Evolutionary conservation across 1,140 invertebrate genomes (phyloP).

Genomic region (Pteromalus puparum): DNA sequence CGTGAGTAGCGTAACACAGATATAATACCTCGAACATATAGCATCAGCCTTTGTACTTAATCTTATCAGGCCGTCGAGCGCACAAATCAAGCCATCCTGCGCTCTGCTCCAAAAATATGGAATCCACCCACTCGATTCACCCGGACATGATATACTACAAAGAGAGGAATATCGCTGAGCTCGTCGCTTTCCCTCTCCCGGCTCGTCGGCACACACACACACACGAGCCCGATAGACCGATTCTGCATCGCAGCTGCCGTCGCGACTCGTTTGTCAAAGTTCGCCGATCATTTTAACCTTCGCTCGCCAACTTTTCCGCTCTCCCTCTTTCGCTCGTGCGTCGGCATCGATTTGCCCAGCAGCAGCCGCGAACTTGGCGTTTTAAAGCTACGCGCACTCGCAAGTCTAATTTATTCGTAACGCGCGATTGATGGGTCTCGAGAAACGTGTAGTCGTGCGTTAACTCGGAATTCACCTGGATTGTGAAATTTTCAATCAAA

Average conservation of each 20-base stretch:
- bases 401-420: slow-evolving; percentile 36
- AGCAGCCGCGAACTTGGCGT: not conserved
- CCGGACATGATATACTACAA: not conserved
- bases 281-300: slow-evolving; percentile 61
- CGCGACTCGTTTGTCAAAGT: slow-evolving; percentile 62
- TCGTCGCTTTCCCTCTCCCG: not conserved
- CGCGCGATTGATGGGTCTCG: slow-evolving; percentile 18
- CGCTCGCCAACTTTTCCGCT: slow-evolving; percentile 37
- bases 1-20: too few relatives aligned
- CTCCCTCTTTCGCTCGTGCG: not conserved
- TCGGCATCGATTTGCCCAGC: slow-evolving; percentile 53
- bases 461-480: not conserved
- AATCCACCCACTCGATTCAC: not conserved
- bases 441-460: not conserved
- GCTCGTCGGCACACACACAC: too few relatives aligned
- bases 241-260: slow-evolving; percentile 30
- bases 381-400: not conserved
- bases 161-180: not conserved
- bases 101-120: not conserved
- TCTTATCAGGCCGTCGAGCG: not conserved
- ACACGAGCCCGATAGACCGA: slow-evolving; percentile 11
- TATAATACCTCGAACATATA: too few relatives aligned
- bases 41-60: not conserved
- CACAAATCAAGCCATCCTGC: not conserved
- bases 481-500: not conserved